Evolutionary conservation across 2,797 vertebrate species (phyloP).

Genomic region (Taeniopygia guttata): DNA sequence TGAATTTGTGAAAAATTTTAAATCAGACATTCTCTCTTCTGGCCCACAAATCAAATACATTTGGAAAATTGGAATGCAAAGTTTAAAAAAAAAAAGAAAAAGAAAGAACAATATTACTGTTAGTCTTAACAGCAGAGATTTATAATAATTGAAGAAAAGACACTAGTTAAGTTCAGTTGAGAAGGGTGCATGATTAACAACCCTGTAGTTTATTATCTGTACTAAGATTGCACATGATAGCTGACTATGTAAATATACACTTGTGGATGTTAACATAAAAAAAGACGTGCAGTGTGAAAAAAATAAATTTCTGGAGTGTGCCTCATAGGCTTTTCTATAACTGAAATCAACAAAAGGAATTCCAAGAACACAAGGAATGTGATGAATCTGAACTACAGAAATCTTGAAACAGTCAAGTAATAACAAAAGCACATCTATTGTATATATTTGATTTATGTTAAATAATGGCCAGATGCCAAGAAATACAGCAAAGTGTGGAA

Average conservation of each 20-base stretch:
- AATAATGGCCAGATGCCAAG: background rate
- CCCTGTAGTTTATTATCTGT: background rate
- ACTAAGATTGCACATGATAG: background rate
- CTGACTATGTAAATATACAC: background rate
- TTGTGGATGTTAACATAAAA: background rate
- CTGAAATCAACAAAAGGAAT: background rate
- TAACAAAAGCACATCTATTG: background rate
- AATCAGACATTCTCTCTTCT: background rate
- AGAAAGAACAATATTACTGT: background rate
- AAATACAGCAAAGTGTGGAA: background rate
- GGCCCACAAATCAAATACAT: background rate
- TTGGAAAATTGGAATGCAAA: background rate
- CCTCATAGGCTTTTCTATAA: background rate
- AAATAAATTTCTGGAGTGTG: fast-evolving
- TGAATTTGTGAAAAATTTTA: background rate
- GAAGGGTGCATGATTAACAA: background rate
- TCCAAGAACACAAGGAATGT: background rate
- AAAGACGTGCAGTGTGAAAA: background rate
- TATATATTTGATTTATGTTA: background rate
- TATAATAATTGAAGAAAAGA: background rate
- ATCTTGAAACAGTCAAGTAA: background rate
- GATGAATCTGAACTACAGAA: background rate
- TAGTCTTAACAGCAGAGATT: background rate
- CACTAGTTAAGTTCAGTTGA: background rate
- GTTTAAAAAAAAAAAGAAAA: background rate